Base-by-base conservation (phyloP, 2,113 vertebrate genomes). In the Oryzias melastigma region DNA sequence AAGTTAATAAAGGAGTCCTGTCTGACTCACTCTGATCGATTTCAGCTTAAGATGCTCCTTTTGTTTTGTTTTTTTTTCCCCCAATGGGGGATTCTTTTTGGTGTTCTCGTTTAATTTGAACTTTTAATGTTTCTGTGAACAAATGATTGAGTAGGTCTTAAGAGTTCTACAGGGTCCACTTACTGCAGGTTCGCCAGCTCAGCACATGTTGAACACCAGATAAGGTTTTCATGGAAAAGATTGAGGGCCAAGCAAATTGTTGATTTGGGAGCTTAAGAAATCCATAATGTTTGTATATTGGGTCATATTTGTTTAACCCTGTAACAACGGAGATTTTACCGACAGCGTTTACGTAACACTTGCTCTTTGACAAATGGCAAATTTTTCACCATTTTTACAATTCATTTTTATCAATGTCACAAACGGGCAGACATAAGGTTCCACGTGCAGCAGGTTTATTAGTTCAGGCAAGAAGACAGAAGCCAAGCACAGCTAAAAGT, bases 1-100 rank as follows among this genome's bases (percentile, higher is more conserved):
- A 88, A 87, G 82, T 84, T 84, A 86, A 88, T 89, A 88, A 88
- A 85, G 77, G 35, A 75, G 79, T 56, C 66, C 65, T 52, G 55
- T 68, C 64, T 62, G 51, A 75, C 74, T 82, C 58, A 45, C 74
- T 52, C 67, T 59, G 55, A 90, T 90, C 77, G 85, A 90, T 88
- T 74, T 62, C 20, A 69, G 73, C 76, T 84, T 75, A 73, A 81
- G 65, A 71, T 24, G 59, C 66, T 64, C 58, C 40, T 59, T 63
- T 68, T 53, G n/a, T 47, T 18, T 46, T 46, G 5, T 7, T 46
- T 46, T 46, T 46, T 74, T 72, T 57, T 72, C 74, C 71, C 73
- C 75, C 75, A 82, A 62, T 62, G 62, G 74, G 67, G 55, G 58
- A 69, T 52, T 47, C 57, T 72, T 78, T 80, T 71, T 58, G 29